phyloP scores from a whole-genome alignment of 2,888 invertebrate genomes.

The Heliconius ismenius region DNA sequence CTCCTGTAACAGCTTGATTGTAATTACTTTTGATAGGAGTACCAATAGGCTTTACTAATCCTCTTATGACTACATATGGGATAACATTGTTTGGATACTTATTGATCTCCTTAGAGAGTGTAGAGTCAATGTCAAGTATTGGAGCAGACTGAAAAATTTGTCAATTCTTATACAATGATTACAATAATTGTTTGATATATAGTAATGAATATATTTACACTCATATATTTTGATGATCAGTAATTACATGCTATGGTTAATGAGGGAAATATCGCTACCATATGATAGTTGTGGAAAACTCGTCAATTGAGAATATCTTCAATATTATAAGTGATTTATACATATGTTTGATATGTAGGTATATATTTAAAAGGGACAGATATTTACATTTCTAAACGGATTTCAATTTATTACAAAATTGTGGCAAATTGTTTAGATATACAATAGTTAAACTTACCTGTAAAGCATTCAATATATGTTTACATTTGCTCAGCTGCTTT shows the following conservation, averaged over 20 bases:
- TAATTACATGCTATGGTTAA: too few species aligned
- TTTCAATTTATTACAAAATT: neutral
- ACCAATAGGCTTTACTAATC: constrained; percentile 88
- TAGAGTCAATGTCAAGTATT: constrained; percentile 84
- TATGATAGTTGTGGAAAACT: too few species aligned
- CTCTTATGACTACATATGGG: constrained; percentile 88
- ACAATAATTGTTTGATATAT: too few species aligned
- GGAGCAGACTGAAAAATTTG: constrained; percentile 83
- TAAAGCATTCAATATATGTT: constrained; percentile 85
- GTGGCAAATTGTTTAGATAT: neutral
- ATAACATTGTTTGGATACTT: constrained; percentile 84
- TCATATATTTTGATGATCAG: too few species aligned
- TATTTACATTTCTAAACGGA: neutral
- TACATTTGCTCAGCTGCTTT: constrained; percentile 88
- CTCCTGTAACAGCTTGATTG: constrained; percentile 87
- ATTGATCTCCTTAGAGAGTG: constrained; percentile 83
- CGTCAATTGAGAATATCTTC: too few species aligned
- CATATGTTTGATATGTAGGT: neutral
- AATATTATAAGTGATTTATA: too few species aligned
- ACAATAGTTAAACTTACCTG: constrained; percentile 78
- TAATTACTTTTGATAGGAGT: constrained; percentile 88
- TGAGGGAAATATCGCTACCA: too few species aligned
- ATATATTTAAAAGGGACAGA: neutral
- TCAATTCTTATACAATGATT: neutral
- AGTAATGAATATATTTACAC: too few species aligned